phyloP scores from a whole-genome alignment of 1,140 invertebrate genomes.

The Cydia pomonella region DNA sequence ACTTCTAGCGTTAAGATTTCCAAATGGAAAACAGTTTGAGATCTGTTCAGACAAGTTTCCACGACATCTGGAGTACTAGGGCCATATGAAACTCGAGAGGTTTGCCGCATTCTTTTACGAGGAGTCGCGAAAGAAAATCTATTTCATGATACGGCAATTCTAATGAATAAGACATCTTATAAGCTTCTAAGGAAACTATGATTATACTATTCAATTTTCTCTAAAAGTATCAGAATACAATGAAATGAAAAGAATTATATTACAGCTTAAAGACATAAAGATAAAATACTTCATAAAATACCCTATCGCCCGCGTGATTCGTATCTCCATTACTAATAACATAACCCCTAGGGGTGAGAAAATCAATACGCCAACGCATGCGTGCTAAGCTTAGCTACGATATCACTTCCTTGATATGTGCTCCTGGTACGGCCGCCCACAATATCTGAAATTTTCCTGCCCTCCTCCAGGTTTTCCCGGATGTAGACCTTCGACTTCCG shows the following conservation, averaged over 20 bases:
- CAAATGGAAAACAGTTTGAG: constrained; percentile 36
- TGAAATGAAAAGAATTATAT: background rate
- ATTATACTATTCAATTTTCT: no score
- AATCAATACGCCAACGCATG: constrained; percentile 69
- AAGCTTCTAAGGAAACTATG: no score
- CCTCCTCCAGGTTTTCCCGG: constrained; percentile 69
- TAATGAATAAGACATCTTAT: background rate
- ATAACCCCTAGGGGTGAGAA: constrained; percentile 39
- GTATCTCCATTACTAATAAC: constrained; percentile 5
- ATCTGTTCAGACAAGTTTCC: constrained; percentile 62
- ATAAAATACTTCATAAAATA: background rate
- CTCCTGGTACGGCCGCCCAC: constrained; percentile 74
- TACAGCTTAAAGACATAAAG: background rate
- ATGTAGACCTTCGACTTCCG: constrained; percentile 66
- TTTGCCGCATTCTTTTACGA: constrained; percentile 11
- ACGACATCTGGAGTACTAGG: constrained; percentile 63
- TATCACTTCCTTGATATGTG: constrained; percentile 48
- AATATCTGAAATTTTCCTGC: constrained; percentile 77
- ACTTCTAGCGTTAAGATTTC: constrained; percentile 19
- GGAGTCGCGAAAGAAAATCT: background rate
- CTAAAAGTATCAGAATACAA: background rate
- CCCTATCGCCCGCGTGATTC: constrained; percentile 1
- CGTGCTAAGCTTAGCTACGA: constrained; percentile 38
- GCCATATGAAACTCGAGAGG: constrained; percentile 38
- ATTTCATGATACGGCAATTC: background rate